A percentile compares a stretch with the other conserved stretches of the same genome.
Conservation (phyloP, 2,797 vertebrate species). For the Onychomys torridus region DNA sequence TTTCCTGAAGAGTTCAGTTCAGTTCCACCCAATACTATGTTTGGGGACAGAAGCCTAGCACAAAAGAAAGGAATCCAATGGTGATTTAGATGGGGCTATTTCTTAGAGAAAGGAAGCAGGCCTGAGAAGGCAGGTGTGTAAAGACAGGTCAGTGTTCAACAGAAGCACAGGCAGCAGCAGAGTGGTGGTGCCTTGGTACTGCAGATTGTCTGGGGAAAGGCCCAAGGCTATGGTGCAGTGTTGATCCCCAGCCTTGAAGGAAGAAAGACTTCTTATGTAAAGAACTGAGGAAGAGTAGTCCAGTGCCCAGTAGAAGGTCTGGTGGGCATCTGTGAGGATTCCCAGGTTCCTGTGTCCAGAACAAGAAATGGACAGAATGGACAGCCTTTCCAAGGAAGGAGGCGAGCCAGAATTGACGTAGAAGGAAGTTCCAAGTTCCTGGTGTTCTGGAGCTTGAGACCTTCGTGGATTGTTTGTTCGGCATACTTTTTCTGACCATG, state of each 20-base stretch:
- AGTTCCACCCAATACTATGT: background rate
- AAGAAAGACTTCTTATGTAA: background rate
- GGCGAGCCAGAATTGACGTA: background rate
- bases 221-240: background rate
- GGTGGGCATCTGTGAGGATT: background rate
- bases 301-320: background rate
- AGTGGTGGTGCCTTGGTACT: background rate
- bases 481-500: no score
- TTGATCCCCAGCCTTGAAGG: background rate
- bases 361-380: background rate
- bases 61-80: background rate
- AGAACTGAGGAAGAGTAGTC: background rate
- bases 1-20: background rate
- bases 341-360: background rate
- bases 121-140: fast-evolving
- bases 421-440: background rate
- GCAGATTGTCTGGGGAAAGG: background rate
- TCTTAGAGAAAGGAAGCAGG: background rate
- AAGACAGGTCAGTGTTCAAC: background rate
- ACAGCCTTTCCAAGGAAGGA: background rate
- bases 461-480: background rate
- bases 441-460: no score
- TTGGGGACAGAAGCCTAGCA: background rate
- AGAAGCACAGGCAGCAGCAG: background rate
- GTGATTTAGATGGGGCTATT: background rate